Evolutionary conservation across 2,888 invertebrate species (phyloP), one percentile per base, ranked within the genome.

Genomic region (Hirtodrosophila trivittata): DNA sequence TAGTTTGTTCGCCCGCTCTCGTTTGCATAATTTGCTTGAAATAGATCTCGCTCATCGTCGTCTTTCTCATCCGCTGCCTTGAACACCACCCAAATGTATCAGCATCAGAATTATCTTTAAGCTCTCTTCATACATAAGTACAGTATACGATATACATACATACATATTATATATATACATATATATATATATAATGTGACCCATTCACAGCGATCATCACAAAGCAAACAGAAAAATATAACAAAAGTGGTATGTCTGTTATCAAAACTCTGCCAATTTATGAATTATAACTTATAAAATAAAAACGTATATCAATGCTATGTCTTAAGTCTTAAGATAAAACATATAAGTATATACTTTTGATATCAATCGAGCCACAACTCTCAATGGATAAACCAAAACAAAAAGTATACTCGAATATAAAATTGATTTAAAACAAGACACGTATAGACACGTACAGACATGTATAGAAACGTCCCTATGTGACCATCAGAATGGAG

Each of bases 1-100:
- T 21, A 21, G 37, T 14, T n/a, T n/a, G n/a, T 30, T 8, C 4
- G 33, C 10, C n/a, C 33, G 52, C 33, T 49, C 55, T 35, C 43
- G 64, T 55, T 75, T 71, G 75, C 58, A 57, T 51, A 60, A 46
- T 58, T 52, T 56, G 58, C 75, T 77, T 54, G 57, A 77, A 77
- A 77, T 77, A 77, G 77, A 77, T 75, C 56, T 54, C 46, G 57
- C 58, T 58, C 45, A 16, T 41, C 45, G 32, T 38, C 13, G 30
- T 39, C 25, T 33, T 35, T 18, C 14, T 35, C 41, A 26, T 30
- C 52, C 21, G 46, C 55, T 42, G 46, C 26, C 37, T 45, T 30
- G 38, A 38, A 16, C 38, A 30, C 46, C 68, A 52, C 57, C 60
- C 47, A 45, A 63, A 56, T 43, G 37, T 49, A 49, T 12, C 42